A percentile compares a stretch with the other conserved stretches of the same genome.
These are phyloP conservation scores for Melipona quadrifasciata DNA, from an alignment of 1,140 invertebrate species.

Conservation along the genomic window DNA sequence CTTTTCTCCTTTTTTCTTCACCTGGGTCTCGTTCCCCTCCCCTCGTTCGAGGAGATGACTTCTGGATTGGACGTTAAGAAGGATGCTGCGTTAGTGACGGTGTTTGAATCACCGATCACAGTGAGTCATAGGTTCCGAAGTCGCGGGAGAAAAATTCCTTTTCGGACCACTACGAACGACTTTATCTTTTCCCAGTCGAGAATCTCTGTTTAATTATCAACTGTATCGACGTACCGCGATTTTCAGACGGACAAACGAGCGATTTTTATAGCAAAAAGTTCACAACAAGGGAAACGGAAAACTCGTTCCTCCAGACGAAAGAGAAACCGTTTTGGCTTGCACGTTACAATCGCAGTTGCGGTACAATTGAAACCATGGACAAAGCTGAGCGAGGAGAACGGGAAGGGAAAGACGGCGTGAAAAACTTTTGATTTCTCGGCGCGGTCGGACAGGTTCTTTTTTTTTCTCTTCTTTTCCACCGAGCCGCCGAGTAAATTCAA, in stretches of 20 bases:
- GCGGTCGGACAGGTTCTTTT: not conserved
- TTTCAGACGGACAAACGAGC: not conserved
- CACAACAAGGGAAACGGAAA: not conserved
- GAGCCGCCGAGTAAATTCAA: not conserved
- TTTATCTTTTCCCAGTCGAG: no score
- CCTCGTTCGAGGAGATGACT: not conserved
- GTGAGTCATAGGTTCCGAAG: not conserved
- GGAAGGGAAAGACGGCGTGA: no score
- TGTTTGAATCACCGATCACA: not conserved
- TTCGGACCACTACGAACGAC: not conserved
- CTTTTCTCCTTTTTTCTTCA: not conserved
- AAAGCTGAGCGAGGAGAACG: not conserved
- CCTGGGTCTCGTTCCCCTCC: not conserved
- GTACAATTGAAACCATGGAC: conserved; percentile 9
- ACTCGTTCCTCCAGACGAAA: not conserved
- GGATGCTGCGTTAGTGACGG: not conserved
- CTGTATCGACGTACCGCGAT: not conserved
- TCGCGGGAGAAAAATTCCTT: not conserved
- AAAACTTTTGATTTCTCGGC: conserved; percentile 18
- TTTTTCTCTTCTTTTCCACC: not conserved
- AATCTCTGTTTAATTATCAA: no score
- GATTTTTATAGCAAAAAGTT: not conserved
- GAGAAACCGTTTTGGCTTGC: conserved; percentile 12
- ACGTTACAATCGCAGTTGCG: not conserved
- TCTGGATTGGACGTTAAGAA: not conserved